A percentile compares a stretch with the other conserved stretches of the same genome.
phyloP scores from a whole-genome alignment of 2,113 vertebrate genomes.

The Leucoraja erinaceus region DNA sequence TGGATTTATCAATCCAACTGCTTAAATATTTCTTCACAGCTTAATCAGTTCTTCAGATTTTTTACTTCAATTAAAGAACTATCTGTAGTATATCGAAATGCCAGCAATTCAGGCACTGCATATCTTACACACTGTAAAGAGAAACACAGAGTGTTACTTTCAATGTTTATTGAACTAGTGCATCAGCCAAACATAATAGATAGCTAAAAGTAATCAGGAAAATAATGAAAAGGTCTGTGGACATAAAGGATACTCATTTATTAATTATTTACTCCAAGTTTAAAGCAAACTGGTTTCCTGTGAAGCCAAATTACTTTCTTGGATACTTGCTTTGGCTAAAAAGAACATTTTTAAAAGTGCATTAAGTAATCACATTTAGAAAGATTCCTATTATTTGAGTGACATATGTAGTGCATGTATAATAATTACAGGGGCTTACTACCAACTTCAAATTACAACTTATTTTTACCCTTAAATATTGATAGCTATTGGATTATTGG shows the following conservation, averaged over 20 bases:
- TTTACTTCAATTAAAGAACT: not conserved
- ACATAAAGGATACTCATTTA: not conserved
- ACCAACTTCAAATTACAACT: not conserved
- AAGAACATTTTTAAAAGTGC: not conserved
- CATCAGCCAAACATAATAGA: not conserved
- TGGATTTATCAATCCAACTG: slow-evolving; percentile 3
- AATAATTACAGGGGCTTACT: not conserved
- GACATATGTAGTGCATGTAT: not conserved
- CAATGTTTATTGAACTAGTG: not conserved
- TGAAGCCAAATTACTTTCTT: not conserved
- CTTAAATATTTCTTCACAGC: slow-evolving; percentile 6
- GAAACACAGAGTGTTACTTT: not conserved
- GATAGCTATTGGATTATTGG: not conserved
- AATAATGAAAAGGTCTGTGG: not conserved
- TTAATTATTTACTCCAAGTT: not conserved
- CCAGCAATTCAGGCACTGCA: slow-evolving; percentile 12
- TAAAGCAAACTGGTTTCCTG: not conserved
- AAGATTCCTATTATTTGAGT: not conserved
- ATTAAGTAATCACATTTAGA: not conserved
- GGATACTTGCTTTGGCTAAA: not conserved
- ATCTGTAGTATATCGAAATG: slow-evolving; percentile 12
- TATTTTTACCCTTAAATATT: not conserved
- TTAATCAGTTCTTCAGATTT: not conserved
- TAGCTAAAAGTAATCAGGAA: not conserved
- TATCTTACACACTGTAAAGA: slow-evolving; percentile 14